Conservation (phyloP, 2,797 vertebrate species). For the Myiothlypis coronata region DNA sequence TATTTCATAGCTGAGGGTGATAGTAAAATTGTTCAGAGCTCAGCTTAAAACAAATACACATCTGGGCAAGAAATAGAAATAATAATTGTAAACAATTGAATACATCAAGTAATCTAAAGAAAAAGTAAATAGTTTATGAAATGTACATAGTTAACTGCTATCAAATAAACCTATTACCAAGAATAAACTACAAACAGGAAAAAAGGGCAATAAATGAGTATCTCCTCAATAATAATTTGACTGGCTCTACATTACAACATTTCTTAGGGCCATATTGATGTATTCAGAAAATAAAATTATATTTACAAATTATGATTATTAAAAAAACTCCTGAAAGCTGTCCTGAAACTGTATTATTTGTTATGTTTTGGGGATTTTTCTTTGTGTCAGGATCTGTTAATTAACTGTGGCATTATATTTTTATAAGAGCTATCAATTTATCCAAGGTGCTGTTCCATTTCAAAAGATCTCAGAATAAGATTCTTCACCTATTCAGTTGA, state of each 20-base stretch:
- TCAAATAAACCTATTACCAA: neutral
- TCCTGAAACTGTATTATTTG: neutral
- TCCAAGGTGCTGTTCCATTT: conserved; percentile 30
- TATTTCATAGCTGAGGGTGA: neutral
- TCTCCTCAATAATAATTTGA: neutral
- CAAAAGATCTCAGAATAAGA: conserved; percentile 42
- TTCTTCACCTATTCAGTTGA: conserved; percentile 36
- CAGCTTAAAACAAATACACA: neutral
- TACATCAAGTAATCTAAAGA: neutral
- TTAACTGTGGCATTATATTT: neutral
- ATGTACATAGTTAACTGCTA: neutral
- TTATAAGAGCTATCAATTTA: conserved; percentile 13
- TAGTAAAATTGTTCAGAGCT: neutral
- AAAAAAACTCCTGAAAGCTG: neutral
- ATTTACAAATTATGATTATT: neutral
- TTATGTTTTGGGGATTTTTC: neutral
- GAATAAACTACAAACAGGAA: neutral
- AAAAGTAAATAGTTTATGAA: neutral
- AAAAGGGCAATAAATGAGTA: neutral
- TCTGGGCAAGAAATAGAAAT: neutral
- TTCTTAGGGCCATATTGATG: neutral
- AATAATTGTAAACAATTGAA: neutral
- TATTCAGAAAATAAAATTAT: neutral
- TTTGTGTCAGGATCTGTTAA: neutral
- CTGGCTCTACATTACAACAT: neutral